Base-by-base conservation (phyloP, 2,797 vertebrate species). In the Pseudomugil gertrudae region DNA sequence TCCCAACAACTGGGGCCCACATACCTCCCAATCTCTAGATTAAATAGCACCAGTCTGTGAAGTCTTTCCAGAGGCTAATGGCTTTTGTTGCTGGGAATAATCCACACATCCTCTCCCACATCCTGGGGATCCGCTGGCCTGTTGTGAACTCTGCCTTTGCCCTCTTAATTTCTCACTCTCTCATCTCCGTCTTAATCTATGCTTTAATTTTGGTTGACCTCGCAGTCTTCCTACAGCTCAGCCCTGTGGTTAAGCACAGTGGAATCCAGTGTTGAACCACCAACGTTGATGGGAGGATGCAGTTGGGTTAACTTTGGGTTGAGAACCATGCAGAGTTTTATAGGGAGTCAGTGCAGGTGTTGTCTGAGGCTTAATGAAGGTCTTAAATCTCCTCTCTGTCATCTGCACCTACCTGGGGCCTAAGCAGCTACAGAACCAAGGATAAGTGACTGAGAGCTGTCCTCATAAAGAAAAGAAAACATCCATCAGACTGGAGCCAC, bases 11-110 rank as follows among this genome's bases (percentile, higher is more conserved):
- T 83, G 88, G 79, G 90, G 91, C 92, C 90, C 89, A 89, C 92
- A 93, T 93, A 93, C 89, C 92, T 94, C 91, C 85, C 90, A 93
- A 93, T 93, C 90, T 93, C 89, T 76, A 94, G 92, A 94, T 94
- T 94, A 94, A 94, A 94, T 92, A 90, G 89, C 89, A 61, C 86
- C 84, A 78, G 86, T 92, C 91, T 95, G 92, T 94, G 93, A 95
- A 94, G 93, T 94, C 84, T 56, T 91, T 95, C 94, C 94, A 95
- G 87, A 76, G 86, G 74, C 91, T 93, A 94, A 95, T 93, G 90
- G 94, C 93, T 93, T 94, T 94, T 94, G 94, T 94, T 94, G 91
- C 92, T 93, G 90, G 90, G 90, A 93, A 94, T 94, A 94, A 94
- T 93, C 92, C 91, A 89, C 93, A 94, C 93, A 94, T 95, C 94